These are phyloP conservation scores for Listronotus bonariensis DNA, from an alignment of 1,140 invertebrate species.

Conservation along the genomic window DNA sequence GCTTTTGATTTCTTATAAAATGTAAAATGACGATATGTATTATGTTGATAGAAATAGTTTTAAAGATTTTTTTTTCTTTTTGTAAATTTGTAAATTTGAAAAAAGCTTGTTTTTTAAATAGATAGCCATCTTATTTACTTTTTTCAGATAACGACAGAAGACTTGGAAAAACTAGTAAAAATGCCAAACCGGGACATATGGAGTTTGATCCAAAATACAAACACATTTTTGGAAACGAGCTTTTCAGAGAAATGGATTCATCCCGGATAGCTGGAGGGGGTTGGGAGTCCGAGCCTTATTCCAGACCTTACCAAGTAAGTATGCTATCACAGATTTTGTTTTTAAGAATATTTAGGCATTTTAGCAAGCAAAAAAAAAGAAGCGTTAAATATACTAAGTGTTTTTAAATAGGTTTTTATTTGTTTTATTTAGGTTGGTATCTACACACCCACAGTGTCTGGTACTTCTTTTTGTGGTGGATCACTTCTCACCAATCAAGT, in stretches of 20 bases:
- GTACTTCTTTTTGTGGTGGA: constrained; percentile 11
- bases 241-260: constrained; percentile 9
- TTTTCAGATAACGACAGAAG: neutral
- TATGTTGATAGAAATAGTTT: too few relatives aligned
- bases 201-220: constrained; percentile 16
- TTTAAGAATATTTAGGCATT: too few relatives aligned
- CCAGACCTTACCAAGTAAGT: constrained; percentile 25
- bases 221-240: constrained; percentile 13
- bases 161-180: constrained; percentile 10
- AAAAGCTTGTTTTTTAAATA: too few relatives aligned
- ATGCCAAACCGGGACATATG: constrained; percentile 26
- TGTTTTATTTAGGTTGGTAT: constrained; percentile 8
- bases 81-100: too few relatives aligned
- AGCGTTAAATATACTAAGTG: too few relatives aligned
- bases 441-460: neutral
- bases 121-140: too few relatives aligned
- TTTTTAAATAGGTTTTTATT: too few relatives aligned
- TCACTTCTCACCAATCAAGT: neutral
- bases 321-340: too few relatives aligned
- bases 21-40: too few relatives aligned
- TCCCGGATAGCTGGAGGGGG: constrained; percentile 17
- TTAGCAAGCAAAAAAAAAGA: too few relatives aligned
- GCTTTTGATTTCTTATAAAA: too few relatives aligned
- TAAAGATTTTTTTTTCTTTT: too few relatives aligned
- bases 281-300: constrained; percentile 21